phyloP scores from a whole-genome alignment of 2,797 vertebrate genomes.

The Carduelis carduelis region DNA sequence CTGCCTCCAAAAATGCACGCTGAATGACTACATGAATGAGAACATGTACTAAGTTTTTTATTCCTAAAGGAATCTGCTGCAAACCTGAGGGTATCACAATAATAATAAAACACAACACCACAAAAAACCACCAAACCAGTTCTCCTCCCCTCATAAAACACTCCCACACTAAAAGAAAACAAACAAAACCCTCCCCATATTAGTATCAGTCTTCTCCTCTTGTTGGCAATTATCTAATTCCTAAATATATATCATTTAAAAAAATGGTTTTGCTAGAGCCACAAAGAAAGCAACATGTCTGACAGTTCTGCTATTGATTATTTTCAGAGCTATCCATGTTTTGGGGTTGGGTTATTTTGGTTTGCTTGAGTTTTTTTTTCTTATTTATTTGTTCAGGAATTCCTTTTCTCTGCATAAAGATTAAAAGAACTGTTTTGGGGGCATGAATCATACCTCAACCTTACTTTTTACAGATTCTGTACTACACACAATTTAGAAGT shows the following conservation, averaged over 20 bases:
- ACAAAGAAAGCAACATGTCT: neutral
- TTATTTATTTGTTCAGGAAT: neutral
- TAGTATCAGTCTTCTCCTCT: neutral
- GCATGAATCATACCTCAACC: neutral
- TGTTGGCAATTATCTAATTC: neutral
- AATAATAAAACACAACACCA: neutral
- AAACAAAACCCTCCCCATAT: neutral
- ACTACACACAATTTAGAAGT: neutral
- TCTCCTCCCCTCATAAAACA: neutral
- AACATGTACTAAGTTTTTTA: neutral
- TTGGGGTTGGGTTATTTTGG: neutral
- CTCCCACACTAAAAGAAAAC: neutral
- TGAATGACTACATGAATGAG: neutral
- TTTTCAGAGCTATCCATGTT: neutral
- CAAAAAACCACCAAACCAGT: no score
- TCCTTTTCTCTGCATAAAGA: neutral
- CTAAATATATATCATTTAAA: no score
- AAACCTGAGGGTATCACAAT: neutral
- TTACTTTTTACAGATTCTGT: neutral
- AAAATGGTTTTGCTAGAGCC: neutral
- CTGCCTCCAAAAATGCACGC: neutral
- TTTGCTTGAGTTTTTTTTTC: neutral
- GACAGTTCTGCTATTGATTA: neutral
- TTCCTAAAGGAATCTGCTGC: neutral
- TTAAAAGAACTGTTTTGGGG: neutral